Base-by-base conservation (phyloP, 2,888 invertebrate species). In the Limnephilus rhombicus region DNA sequence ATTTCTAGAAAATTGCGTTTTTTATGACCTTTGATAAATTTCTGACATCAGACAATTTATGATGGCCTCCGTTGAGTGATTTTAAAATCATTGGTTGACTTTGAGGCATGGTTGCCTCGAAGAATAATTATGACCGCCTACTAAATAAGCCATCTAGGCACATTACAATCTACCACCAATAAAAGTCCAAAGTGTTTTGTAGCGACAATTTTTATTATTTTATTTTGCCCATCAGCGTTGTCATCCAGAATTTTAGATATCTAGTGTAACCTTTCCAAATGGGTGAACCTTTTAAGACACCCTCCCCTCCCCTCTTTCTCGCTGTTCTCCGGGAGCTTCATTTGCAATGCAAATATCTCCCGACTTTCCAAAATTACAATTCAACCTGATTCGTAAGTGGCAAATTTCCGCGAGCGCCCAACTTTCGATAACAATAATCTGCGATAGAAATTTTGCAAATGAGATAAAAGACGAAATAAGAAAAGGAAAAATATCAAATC, bases 341-440 rank as follows among this genome's bases (percentile, higher is more conserved):
- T 87, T 87, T 87, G 87, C 87, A 53, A 87, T 49, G 87, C 87
- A 87, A 87, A 87, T 87, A 41, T 87, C 31, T 68, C 34, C 49
- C 87, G 53, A 68, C 49, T 87, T 87, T 87, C 31, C 68, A 31
- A 87, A 87, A 87, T 87, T 87, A 87, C 87, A 49, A 68, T 49
- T 31, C 87, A 31, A 53, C 87, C 49, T 87, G 87, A 87, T 87
- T 87, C 31, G 13, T 34, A 31, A 87, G 53, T 68, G n/a, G 53
- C 3, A 53, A 87, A 53, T 87, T 86, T 86, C 34, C 41, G 3
- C 34, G 45, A 31, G 87, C 87, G 87, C 29, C 29, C 34, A 87
- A 49, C 31, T 31, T 87, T 29, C 53, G 49, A 83, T 37, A 83
- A 5, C 9, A 83, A 83, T 83, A 37, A 34, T 37, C 37, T 24